Evolutionary conservation across 2,797 vertebrate species (phyloP).

Genomic region (Aldrovandia affinis): DNA sequence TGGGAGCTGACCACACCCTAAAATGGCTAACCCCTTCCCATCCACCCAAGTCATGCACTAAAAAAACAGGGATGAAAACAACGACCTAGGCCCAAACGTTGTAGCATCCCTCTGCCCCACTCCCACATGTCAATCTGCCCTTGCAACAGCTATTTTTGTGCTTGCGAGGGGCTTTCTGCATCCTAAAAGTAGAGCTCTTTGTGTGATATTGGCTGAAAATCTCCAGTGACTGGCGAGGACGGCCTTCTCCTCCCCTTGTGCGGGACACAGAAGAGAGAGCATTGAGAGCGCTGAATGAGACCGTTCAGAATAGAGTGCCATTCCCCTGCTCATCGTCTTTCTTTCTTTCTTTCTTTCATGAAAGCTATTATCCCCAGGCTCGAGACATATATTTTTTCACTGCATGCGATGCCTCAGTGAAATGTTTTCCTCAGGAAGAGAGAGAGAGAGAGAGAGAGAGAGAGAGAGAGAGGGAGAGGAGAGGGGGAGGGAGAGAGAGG

Average conservation of each 20-base stretch:
- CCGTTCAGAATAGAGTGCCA: constrained; percentile 9
- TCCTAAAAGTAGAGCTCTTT: no score
- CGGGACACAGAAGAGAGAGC: no score
- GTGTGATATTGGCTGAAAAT: neutral
- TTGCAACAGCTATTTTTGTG: no score
- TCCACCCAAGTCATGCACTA: no score
- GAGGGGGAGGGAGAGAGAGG: neutral
- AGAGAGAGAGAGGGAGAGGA: constrained; percentile 12
- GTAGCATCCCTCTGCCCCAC: no score
- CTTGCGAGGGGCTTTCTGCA: no score
- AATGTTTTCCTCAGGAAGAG: constrained; percentile 37
- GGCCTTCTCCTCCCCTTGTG: neutral
- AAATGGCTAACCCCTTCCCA: no score
- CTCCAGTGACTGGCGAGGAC: neutral
- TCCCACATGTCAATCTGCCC: no score
- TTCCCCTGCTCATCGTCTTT: neutral
- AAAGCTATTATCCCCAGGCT: constrained; percentile 24
- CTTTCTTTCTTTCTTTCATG: neutral
- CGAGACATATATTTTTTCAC: constrained; percentile 28
- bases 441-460: constrained; percentile 14
- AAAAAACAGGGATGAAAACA: no score
- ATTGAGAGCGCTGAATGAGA: no score
- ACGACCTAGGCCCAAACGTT: no score
- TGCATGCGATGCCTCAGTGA: constrained; percentile 12
- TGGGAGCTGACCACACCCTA: no score